Base-by-base conservation (phyloP, 2,888 invertebrate genomes). In the Caradrina kadenii region DNA sequence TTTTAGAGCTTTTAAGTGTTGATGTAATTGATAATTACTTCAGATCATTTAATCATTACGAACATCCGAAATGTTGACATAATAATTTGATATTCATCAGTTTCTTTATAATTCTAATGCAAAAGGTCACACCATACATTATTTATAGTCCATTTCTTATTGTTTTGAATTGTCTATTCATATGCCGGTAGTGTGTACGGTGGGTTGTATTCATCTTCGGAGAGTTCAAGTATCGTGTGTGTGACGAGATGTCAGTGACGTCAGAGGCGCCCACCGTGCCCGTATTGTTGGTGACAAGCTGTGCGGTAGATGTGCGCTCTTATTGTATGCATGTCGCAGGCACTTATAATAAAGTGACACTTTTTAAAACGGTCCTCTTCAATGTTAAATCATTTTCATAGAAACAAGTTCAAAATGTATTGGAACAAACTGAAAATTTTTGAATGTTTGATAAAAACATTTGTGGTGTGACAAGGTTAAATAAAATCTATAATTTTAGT, bases 201-300 rank as follows among this genome's bases (percentile, higher is more conserved):
- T 58, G 49, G 45, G 42, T 45, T 54, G 49, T 68, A 63, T 54
- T 74, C 62, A 56, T 26, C 35, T 11, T 50, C 42, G 45, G 63
- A 15, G 50, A 45, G 63, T 63, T 63, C 53, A 68, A 78, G 52
- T 67, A 70, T 64, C 49, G 35, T 63, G 61, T 54, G 56, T 54
- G 60, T 67, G 68, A 61, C 56, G 62, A 72, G 73, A 76, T 65
- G 69, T 56, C 26, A 39, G 62, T 69, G 69, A 71, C 71, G 73
- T 66, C 73, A 60, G 53, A 64, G 53, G 54, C 26, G 1, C 49
- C 64, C 64, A 63, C 65, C 52, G 70, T 26, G 35, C 70, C 63
- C 64, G 65, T 73, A 81, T 81, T 79, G 73, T 76, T 72, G n/a
- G 17, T 31, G 22, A 45, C 35, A 53, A 55, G 31, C 52, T 62